Evolutionary conservation across 2,113 vertebrate species (phyloP).

Genomic region (Colaptes auratus): DNA sequence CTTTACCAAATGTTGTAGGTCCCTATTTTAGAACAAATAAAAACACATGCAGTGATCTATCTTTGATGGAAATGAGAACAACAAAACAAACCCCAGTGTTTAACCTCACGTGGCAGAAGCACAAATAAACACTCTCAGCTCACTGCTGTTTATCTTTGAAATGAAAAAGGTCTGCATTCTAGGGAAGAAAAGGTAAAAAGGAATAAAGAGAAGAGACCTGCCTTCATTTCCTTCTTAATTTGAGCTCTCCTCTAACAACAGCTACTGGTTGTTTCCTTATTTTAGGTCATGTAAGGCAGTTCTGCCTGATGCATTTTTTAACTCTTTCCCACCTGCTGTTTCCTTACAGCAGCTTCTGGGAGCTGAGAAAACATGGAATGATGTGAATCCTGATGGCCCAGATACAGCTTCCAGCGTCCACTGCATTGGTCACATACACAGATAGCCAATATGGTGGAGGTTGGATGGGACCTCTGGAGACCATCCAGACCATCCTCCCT

Average conservation of each 20-base stretch:
- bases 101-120: background rate
- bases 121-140: background rate
- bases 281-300: background rate
- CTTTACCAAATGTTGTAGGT: background rate
- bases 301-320: background rate
- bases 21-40: background rate
- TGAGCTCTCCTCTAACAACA: background rate
- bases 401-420: accelerated
- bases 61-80: background rate
- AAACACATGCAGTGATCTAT: background rate
- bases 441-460: too few species aligned
- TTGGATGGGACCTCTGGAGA: too few species aligned
- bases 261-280: background rate
- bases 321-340: background rate
- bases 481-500: too few species aligned
- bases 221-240: background rate
- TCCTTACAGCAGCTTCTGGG: background rate
- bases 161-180: background rate
- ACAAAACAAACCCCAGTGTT: background rate
- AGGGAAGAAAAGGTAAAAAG: background rate
- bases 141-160: background rate
- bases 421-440: accelerated
- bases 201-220: background rate
- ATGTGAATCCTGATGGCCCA: background rate
- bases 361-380: background rate